A percentile compares a stretch with the other conserved stretches of the same genome.
These are phyloP conservation scores for Diorhabda elongata DNA, from an alignment of 1,140 invertebrate species.

Conservation along the genomic window DNA sequence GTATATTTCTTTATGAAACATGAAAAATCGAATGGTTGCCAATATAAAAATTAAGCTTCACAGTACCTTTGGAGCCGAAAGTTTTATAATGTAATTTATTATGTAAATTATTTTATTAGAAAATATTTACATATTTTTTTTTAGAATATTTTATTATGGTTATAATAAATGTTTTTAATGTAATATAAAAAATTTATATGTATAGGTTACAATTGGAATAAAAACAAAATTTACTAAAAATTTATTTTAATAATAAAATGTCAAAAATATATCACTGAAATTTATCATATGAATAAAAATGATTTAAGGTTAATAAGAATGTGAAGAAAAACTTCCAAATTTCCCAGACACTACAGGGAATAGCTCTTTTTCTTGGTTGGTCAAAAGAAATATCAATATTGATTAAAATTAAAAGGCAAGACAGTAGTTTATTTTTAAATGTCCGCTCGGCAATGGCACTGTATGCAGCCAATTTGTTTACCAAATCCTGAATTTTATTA, in stretches of 20 bases:
- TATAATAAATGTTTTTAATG: too few species aligned
- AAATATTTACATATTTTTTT: too few species aligned
- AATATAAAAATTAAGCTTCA: too few species aligned
- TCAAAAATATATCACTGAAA: not conserved
- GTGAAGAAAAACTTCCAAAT: conserved; percentile 12
- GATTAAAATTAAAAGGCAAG: conserved; percentile 40
- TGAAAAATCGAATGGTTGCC: too few species aligned
- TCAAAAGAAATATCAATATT: conserved; percentile 40
- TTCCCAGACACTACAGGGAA: conserved; percentile 28
- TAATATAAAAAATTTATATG: too few species aligned
- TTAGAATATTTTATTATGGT: too few species aligned
- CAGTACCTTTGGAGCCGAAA: too few species aligned
- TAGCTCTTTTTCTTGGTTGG: conserved; percentile 43
- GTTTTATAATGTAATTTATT: too few species aligned
- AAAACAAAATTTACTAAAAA: conserved; percentile 18
- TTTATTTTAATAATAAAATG: conserved; percentile 4
- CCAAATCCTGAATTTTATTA: not conserved
- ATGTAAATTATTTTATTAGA: too few species aligned
- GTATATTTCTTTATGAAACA: too few species aligned
- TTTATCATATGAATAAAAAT: not conserved
- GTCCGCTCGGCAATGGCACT: conserved; percentile 29
- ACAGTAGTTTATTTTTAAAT: conserved; percentile 36
- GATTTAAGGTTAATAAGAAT: not conserved
- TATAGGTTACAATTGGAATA: not conserved
- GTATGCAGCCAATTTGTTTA: conserved; percentile 3